phyloP scores from a whole-genome alignment of 2,888 invertebrate species.

The Linnaemya vulpina region DNA sequence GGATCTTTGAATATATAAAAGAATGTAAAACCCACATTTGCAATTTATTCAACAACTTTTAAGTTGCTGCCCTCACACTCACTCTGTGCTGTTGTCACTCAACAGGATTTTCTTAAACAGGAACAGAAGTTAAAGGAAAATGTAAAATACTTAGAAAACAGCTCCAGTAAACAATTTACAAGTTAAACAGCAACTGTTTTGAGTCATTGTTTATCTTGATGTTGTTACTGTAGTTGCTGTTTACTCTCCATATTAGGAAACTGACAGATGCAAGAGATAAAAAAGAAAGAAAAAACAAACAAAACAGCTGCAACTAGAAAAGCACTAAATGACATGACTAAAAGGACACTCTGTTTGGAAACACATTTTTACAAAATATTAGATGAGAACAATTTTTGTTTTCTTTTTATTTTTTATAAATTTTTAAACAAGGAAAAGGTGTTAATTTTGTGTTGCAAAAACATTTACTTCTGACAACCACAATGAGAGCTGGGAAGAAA shows the following conservation, averaged over 20 bases:
- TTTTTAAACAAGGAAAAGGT: too few relatives aligned
- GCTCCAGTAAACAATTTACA: constrained; percentile 32
- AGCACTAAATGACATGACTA: background rate
- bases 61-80: background rate
- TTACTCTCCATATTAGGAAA: constrained; percentile 11
- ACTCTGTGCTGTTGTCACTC: background rate
- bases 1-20: too few relatives aligned
- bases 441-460: too few relatives aligned
- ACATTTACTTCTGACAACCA: too few relatives aligned
- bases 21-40: too few relatives aligned
- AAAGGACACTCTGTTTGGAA: background rate
- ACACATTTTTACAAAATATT: too few relatives aligned
- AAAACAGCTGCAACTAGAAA: background rate
- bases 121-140: background rate
- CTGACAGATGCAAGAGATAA: constrained; percentile 5
- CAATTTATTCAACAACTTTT: too few relatives aligned
- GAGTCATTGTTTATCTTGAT: constrained; percentile 32
- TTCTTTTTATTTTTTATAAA: too few relatives aligned
- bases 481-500: too few relatives aligned
- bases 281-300: background rate
- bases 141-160: background rate
- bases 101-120: background rate
- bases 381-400: too few relatives aligned
- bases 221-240: constrained; percentile 7
- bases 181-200: constrained; percentile 21